Base-by-base conservation (phyloP, 1,140 invertebrate genomes). In the Scaptomyza montana region DNA sequence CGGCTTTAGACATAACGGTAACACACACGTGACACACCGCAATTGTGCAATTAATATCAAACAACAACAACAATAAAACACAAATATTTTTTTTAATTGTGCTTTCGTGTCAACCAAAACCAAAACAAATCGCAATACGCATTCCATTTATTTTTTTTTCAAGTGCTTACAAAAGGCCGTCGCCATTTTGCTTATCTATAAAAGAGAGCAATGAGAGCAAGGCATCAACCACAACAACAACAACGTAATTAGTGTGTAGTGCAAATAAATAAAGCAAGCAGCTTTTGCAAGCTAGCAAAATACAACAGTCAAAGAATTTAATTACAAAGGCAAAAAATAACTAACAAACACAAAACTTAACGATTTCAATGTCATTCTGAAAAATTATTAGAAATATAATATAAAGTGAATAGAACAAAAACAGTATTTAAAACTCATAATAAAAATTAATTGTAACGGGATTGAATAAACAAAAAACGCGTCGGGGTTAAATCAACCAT, bases 1-100 rank as follows among this genome's bases (percentile, higher is more conserved):
- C 51, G 60, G 61, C 53, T 50, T 59, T 59, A 45, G 43, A 46
- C 56, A 59, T 59, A 25, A 51, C 68, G 62, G 50, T 64, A 28
- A 21, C 49, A 64, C 25, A 50, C 28, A 36, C 28, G 30, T 47
- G 43, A 59, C 43, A 16, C 43, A 13, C 13, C 56, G 43, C 43
- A 45, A 12, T 46, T 45, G 21, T 45, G 21, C 39, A 56, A 41
- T 6, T 3, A 25, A 7, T 43, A 45, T 36, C 41, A 46, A 68
- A 25, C 54, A 64, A 56, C 53, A 66, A 50, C 30, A 74, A 74
- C 25, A 72, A 16, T 33, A 25, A 25, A 25, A 25, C 7, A 33
- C 36, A 39, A 33, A 10, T 12, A 33, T 16, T 1, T 49, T n/a
- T 49, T 49, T 49, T 49, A 12, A 12, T 5, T n/a, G 39, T 43